phyloP scores from a whole-genome alignment of 1,140 invertebrate species.

The Mercenaria mercenaria region DNA sequence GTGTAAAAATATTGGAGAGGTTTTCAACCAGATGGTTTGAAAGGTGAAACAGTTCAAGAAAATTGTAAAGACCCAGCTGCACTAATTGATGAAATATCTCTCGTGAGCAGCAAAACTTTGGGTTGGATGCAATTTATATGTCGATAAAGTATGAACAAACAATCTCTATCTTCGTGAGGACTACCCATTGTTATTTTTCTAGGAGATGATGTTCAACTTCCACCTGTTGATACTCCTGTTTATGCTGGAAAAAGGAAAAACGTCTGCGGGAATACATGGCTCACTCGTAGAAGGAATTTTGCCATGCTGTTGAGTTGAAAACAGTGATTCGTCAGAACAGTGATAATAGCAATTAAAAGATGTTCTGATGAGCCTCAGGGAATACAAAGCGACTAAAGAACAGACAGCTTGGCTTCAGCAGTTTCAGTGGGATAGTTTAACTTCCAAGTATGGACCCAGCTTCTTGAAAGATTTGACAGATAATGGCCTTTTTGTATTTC shows the following conservation, averaged over 20 bases:
- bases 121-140: slow-evolving; percentile 67
- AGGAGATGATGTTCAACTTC: slow-evolving; percentile 68
- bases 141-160: slow-evolving; percentile 39
- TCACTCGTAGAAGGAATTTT: slow-evolving; percentile 49
- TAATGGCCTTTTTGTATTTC: slow-evolving; percentile 36
- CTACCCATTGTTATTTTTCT: slow-evolving; percentile 68
- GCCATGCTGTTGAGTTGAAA: slow-evolving; percentile 17
- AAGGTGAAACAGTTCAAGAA: slow-evolving; percentile 3
- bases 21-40: background rate
- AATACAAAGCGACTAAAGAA: too few species aligned
- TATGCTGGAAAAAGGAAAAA: slow-evolving; percentile 48
- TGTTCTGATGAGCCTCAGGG: slow-evolving; percentile 28
- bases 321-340: slow-evolving; percentile 41
- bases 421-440: slow-evolving; percentile 57
- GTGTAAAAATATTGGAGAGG: too few species aligned
- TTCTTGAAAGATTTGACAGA: background rate
- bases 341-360: slow-evolving; percentile 4
- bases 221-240: slow-evolving; percentile 67
- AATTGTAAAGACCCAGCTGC: slow-evolving; percentile 14
- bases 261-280: background rate
- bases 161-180: slow-evolving; percentile 27
- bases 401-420: slow-evolving; percentile 61
- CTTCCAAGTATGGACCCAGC: background rate
- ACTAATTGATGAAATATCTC: slow-evolving; percentile 59
- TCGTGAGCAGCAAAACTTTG: slow-evolving; percentile 48